phyloP scores from a whole-genome alignment of 1,140 invertebrate genomes.

The Acyrthosiphon pisum region DNA sequence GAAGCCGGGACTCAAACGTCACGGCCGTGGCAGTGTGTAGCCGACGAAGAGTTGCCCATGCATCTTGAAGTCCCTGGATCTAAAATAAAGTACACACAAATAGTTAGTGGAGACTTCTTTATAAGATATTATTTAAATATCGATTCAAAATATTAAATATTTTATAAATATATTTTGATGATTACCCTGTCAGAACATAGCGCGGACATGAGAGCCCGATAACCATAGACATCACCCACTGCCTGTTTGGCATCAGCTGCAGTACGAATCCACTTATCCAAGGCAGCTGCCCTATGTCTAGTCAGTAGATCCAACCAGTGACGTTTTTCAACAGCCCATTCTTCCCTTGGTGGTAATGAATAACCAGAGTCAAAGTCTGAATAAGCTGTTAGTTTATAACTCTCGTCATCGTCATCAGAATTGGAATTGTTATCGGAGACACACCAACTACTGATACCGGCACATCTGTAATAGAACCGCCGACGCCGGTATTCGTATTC shows the following conservation, averaged over 20 bases:
- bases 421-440: neutral
- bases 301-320: neutral
- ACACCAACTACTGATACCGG: neutral
- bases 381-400: neutral
- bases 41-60: neutral
- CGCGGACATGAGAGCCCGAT: constrained; percentile 88
- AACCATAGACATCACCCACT: constrained; percentile 89
- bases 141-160: neutral
- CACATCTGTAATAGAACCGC: neutral
- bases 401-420: neutral
- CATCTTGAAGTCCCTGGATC: neutral
- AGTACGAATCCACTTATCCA: constrained; percentile 93
- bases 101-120: neutral
- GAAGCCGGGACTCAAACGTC: constrained; percentile 1
- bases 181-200: constrained; percentile 66
- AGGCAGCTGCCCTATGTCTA: constrained; percentile 75
- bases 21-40: neutral
- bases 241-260: constrained; percentile 90
- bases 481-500: constrained; percentile 33
- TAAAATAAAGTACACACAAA: neutral
- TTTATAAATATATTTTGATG: neutral
- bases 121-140: neutral
- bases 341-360: neutral
- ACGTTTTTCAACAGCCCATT: constrained; percentile 3
- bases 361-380: neutral